phyloP scores from a whole-genome alignment of 30 jellyfish, hydroid and myxozoan genomes.

The Pelagia noctiluca region DNA sequence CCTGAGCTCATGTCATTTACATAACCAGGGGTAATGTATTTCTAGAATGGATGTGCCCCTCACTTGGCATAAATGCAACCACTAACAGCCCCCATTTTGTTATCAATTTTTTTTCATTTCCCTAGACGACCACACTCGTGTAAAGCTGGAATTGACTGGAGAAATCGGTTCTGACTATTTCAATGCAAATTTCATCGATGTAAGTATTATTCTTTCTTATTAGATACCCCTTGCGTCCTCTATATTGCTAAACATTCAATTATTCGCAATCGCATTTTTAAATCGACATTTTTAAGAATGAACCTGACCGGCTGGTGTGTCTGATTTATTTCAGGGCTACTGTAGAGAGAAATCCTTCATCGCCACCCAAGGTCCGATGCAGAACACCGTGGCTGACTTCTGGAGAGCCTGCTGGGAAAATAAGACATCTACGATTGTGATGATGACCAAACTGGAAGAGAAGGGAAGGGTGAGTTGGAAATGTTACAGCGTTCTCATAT shows the following conservation, averaged over 20 bases:
- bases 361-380: constrained; percentile 98
- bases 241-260: no score
- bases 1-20: no score
- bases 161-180: constrained; percentile 90
- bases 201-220: constrained; percentile 20
- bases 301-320: no score
- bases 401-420: constrained; percentile 99
- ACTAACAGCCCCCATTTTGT: no score
- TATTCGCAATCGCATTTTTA: no score
- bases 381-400: constrained; percentile 88
- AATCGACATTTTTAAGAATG: no score
- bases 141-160: constrained; percentile 56
- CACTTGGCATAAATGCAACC: no score
- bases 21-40: no score
- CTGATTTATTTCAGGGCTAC: constrained; percentile 76
- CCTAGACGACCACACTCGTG: constrained; percentile 85
- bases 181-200: constrained; percentile 94
- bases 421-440: constrained; percentile 84
- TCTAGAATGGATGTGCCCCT: no score
- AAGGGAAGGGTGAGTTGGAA: constrained; percentile 85
- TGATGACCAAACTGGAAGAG: constrained; percentile 98
- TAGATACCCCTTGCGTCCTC: no score
- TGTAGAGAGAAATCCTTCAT: constrained; percentile 92
- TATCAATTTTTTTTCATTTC: constrained; percentile 1
- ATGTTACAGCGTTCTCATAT: not conserved